These are phyloP conservation scores for Aporophyla lueneburgensis DNA, from an alignment of 2,888 invertebrate species.

Conservation along the genomic window DNA sequence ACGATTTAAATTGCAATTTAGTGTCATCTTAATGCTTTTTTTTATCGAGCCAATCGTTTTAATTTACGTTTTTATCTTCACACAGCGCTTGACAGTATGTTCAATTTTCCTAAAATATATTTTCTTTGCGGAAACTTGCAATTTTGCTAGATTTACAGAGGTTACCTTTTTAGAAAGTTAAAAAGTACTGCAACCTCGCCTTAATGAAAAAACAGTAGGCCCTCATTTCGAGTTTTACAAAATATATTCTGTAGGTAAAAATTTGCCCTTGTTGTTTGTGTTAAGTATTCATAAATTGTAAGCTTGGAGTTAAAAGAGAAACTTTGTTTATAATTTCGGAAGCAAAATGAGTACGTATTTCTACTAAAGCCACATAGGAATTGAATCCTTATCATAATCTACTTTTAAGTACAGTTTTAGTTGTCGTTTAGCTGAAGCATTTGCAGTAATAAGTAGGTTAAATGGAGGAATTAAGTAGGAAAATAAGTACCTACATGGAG, in stretches of 20 bases:
- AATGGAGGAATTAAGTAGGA: conserved; percentile 25
- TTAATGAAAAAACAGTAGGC: background rate
- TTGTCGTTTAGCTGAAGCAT: background rate
- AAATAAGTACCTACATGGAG: conserved; percentile 20
- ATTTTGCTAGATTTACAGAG: too few species aligned
- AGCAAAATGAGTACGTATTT: background rate
- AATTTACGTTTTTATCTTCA: too few species aligned
- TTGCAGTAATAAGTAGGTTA: conserved; percentile 15
- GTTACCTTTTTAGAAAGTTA: too few species aligned
- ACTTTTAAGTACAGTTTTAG: background rate
- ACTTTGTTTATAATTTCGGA: background rate
- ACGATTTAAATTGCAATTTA: too few species aligned
- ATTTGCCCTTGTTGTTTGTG: background rate
- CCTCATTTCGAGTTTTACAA: background rate
- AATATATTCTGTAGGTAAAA: background rate
- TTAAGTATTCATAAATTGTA: background rate
- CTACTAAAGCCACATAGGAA: background rate
- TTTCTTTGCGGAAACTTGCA: too few species aligned
- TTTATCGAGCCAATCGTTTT: too few species aligned
- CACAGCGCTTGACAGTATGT: too few species aligned
- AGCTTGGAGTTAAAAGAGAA: background rate
- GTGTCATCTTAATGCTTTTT: too few species aligned
- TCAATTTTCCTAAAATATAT: too few species aligned
- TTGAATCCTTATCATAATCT: background rate
- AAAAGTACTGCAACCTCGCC: too few species aligned